Evolutionary conservation across 2,888 invertebrate species (phyloP).

Genomic region (Eupithecia centaureata): DNA sequence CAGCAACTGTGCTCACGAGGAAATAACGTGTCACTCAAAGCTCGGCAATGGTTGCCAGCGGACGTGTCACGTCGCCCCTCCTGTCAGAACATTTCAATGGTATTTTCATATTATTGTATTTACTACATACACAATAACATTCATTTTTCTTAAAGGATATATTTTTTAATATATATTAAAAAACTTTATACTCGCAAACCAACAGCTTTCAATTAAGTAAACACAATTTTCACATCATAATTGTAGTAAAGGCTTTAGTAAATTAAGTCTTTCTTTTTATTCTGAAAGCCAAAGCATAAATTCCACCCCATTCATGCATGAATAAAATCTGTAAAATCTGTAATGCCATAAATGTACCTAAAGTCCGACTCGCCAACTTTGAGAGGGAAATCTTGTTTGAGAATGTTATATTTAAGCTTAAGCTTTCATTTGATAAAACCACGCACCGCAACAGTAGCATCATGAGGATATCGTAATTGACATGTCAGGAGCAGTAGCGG

Average conservation of each 20-base stretch:
- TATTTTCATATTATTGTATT: slow-evolving; percentile 25
- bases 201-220: too few species aligned
- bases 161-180: too few species aligned
- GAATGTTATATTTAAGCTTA: slow-evolving; percentile 9
- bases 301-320: background rate
- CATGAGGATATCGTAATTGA: slow-evolving; percentile 73
- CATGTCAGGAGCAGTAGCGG: slow-evolving; percentile 78
- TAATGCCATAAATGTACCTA: background rate
- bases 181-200: too few species aligned
- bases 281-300: background rate
- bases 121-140: too few species aligned
- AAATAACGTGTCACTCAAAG: slow-evolving; percentile 77
- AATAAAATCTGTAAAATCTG: background rate
- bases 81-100: slow-evolving; percentile 28
- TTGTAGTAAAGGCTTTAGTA: background rate
- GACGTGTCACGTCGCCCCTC: slow-evolving; percentile 54
- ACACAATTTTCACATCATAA: background rate
- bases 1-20: slow-evolving; percentile 49
- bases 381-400: background rate
- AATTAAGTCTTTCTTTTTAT: background rate
- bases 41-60: slow-evolving; percentile 55
- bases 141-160: too few species aligned
- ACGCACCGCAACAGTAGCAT: slow-evolving; percentile 43
- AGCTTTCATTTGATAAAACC: slow-evolving; percentile 29
- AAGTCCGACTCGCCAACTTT: background rate